Evolutionary conservation across 2,888 invertebrate genomes (phyloP), one percentile per base, ranked within the genome.

Genomic region (Drosophila hamatofila): DNA sequence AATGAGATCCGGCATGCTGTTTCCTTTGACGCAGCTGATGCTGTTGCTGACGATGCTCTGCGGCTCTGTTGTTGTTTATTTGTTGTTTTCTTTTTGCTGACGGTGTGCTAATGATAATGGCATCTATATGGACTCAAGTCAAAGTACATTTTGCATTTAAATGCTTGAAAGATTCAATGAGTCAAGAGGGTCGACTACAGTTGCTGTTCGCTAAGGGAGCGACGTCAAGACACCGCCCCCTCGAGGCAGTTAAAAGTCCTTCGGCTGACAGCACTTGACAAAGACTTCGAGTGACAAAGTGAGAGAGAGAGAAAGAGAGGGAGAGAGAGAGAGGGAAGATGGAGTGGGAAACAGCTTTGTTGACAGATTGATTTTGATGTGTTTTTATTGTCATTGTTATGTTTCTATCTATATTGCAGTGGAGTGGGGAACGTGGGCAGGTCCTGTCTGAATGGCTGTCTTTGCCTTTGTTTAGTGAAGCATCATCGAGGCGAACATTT

Each of bases 281-380:
- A 54, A 27, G 23, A 25, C 23, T 1, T 4, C 6, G 23, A n/a
- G 18, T n/a, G 48, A 30, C 9, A 27, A 14, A 33, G 12, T 0
- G 12, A 18, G 49, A 8, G 7, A 12, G 18, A n/a, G n/a, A 1
- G 16, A 18, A 18, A 11, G 9, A 18, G 11, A 3, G 35, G 2
- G 37, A 7, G 37, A 0, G 18, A 12, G 30, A 14, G 21, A 0
- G 33, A 16, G 9, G 7, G 37, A 18, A 12, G 37, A 18, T 3
- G 16, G 23, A 52, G 51, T 14, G 30, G 16, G 33, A 9, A 23
- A 35, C 21, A 52, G 35, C 37, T 67, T 76, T 90, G 83, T 81
- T 82, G 90, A 83, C 86, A 89, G 79, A 88, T 88, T 88, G 90
- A 88, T 88, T 89, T 83, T 89, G 78, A 80, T 88, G 86, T 84